A percentile compares a stretch with the other conserved stretches of the same genome.
Conservation (phyloP, 1,140 invertebrate species). For the Euglossa dilemma region DNA sequence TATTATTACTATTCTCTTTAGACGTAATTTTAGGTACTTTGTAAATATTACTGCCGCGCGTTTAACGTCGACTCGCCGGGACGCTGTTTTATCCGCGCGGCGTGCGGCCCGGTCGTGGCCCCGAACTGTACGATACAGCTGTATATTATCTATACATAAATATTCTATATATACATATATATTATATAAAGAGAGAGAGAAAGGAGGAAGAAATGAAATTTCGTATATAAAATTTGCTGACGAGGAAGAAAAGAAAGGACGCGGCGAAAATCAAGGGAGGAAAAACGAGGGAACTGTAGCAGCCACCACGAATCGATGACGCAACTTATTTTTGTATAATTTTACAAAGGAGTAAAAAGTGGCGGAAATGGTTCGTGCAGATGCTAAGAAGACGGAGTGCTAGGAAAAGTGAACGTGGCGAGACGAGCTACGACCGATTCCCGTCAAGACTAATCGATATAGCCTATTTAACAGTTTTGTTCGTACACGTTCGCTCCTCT, state of each 20-base stretch:
- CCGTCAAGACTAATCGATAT: neutral
- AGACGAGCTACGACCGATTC: neutral
- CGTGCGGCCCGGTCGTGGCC: constrained; percentile 31
- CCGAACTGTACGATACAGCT: constrained; percentile 54
- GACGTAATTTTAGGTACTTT: constrained; percentile 53
- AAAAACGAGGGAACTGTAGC: neutral
- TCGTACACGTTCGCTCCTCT: neutral
- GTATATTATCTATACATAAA: constrained; percentile 62
- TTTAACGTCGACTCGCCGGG: constrained; percentile 15
- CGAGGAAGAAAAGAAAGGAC: neutral
- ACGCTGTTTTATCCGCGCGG: neutral
- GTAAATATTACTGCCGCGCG: constrained; percentile 61
- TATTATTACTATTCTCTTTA: constrained; percentile 58
- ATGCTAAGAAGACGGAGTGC: no score
- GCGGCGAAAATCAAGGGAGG: neutral
- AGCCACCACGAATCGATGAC: neutral
- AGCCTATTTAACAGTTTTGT: neutral
- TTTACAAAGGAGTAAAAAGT: constrained; percentile 45
- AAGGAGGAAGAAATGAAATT: no score
- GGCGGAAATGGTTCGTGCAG: neutral
- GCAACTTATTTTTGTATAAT: constrained; percentile 72
- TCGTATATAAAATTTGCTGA: no score
- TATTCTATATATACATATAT: constrained; percentile 64
- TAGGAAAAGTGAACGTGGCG: neutral
- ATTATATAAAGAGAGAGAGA: no score